These are phyloP conservation scores for Therioaphis trifolii DNA, from an alignment of 2,888 invertebrate genomes.

Conservation along the genomic window DNA sequence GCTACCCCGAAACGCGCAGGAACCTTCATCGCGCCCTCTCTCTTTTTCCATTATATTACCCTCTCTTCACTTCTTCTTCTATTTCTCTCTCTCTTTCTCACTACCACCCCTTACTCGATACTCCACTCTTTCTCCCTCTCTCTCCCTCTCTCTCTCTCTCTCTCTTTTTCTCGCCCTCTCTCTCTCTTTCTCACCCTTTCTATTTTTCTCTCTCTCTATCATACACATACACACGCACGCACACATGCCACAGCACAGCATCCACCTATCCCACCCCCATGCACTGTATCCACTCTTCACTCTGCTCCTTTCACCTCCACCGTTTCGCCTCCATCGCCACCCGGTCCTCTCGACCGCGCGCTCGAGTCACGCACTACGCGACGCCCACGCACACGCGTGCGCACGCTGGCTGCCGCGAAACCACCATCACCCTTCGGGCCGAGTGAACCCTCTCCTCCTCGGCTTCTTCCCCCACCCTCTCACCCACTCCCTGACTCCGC, in stretches of 20 bases:
- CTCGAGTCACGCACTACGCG: not conserved
- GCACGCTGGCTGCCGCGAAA: not conserved
- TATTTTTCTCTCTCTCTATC: not conserved
- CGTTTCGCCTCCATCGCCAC: not conserved
- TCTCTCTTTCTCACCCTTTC: not conserved
- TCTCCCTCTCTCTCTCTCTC: not conserved
- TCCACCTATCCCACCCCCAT: too few species aligned
- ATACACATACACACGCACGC: too few species aligned
- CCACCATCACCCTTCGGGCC: not conserved
- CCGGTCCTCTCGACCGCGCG: not conserved
- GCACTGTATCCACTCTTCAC: not conserved
- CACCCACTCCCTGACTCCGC: not conserved
- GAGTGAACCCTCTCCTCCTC: not conserved
- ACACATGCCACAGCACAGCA: not conserved
- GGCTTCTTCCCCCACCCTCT: not conserved
- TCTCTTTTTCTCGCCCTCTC: not conserved
- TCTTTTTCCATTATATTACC: not conserved
- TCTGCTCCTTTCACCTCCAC: not conserved
- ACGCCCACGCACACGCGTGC: not conserved
- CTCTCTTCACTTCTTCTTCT: too few species aligned
- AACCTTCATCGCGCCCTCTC: not conserved
- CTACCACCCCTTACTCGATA: too few species aligned
- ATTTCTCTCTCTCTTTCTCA: too few species aligned
- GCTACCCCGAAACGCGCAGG: slow-evolving; percentile 2
- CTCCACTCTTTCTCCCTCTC: not conserved